Conservation (phyloP, 2,888 invertebrate species). For the Drosophila neonasuta region DNA sequence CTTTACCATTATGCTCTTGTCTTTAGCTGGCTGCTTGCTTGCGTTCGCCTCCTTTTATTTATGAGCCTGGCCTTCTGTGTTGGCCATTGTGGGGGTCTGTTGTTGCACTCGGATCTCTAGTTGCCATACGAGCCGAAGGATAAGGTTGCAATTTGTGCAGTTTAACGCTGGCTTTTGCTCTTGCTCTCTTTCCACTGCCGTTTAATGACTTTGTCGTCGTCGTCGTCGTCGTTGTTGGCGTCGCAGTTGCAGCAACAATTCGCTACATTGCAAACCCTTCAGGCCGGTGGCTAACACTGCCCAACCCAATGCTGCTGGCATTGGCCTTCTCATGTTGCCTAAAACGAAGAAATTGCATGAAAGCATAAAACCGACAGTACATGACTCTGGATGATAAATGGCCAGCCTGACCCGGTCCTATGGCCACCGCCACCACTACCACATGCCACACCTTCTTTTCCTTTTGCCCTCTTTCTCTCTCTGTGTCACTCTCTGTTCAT, state of each 20-base stretch:
- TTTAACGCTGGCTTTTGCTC: conserved; percentile 72
- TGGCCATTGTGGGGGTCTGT: conserved; percentile 28
- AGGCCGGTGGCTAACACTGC: not conserved
- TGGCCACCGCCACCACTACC: not conserved
- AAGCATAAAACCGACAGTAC: conserved; percentile 77
- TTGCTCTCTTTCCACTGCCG: conserved; percentile 37
- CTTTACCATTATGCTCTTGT: conserved; percentile 55
- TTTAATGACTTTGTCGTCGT: conserved; percentile 67
- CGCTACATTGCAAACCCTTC: conserved; percentile 26
- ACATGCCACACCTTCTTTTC: not conserved
- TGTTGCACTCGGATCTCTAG: conserved; percentile 29
- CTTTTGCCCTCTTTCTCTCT: not conserved
- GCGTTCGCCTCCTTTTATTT: conserved; percentile 63
- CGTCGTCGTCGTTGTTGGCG: conserved; percentile 58
- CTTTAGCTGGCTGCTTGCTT: conserved; percentile 44
- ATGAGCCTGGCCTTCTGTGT: conserved; percentile 60
- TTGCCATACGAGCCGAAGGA: conserved; percentile 48
- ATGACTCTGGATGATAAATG: conserved; percentile 78
- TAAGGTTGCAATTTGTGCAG: conserved; percentile 78
- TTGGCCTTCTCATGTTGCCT: conserved; percentile 69
- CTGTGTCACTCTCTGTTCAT: conserved; percentile 4
- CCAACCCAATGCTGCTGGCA: conserved; percentile 11
- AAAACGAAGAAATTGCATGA: conserved; percentile 72
- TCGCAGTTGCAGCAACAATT: conserved; percentile 32
- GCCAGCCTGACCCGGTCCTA: conserved; percentile 53